Conservation (phyloP, 1,140 invertebrate species). For the Procambarus virginalis region DNA sequence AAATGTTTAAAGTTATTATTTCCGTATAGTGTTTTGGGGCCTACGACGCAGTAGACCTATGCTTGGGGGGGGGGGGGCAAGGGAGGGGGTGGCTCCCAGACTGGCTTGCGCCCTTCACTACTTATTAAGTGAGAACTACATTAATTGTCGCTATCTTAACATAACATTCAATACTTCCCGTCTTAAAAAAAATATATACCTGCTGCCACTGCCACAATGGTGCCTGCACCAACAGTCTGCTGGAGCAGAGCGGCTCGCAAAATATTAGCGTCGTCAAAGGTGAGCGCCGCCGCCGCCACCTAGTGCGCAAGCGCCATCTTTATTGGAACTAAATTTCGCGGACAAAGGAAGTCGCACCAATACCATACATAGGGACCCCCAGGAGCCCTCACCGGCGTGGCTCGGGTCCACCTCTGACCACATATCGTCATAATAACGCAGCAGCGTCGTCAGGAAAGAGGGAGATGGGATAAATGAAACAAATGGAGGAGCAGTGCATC, state of each 20-base stretch:
- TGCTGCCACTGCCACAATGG: too few species aligned
- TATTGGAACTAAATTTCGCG: slow-evolving; percentile 53
- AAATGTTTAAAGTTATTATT: too few species aligned
- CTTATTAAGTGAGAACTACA: too few species aligned
- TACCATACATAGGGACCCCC: background rate
- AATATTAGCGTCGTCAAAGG: slow-evolving; percentile 16
- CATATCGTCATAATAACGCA: slow-evolving; percentile 9
- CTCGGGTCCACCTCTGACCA: background rate
- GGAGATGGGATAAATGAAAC: slow-evolving; percentile 33
- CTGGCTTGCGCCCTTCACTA: too few species aligned
- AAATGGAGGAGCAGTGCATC: slow-evolving; percentile 1
- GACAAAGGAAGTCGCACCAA: slow-evolving; percentile 40
- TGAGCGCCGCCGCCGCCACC: background rate
- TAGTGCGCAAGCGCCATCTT: slow-evolving; percentile 37
- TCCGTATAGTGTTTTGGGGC: too few species aligned
- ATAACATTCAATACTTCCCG: too few species aligned
- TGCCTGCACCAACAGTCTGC: too few species aligned
- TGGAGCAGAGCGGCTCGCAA: background rate
- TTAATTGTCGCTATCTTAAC: too few species aligned
- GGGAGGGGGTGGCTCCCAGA: too few species aligned
- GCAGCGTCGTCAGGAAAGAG: background rate
- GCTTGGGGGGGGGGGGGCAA: too few species aligned
- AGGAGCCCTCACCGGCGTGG: background rate
- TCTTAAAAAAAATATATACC: too few species aligned
- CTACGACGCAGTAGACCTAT: too few species aligned